These are phyloP conservation scores for Spea bombifrons DNA, from an alignment of 2,113 vertebrate genomes.

Conservation along the genomic window DNA sequence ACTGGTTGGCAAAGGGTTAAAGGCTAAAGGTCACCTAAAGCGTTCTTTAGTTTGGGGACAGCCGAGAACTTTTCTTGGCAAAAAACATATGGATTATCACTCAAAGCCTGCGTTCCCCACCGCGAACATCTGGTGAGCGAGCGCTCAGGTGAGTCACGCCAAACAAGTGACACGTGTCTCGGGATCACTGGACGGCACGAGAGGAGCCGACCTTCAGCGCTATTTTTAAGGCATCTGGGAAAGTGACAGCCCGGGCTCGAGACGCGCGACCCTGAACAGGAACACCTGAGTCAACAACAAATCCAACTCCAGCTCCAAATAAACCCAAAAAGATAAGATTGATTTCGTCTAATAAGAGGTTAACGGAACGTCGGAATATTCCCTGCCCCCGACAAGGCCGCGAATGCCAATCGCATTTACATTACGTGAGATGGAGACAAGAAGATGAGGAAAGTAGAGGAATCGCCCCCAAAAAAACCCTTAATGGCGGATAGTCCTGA, in stretches of 20 bases:
- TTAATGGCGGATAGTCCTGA: too few relatives aligned
- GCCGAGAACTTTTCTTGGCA: too few relatives aligned
- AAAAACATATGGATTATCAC: too few relatives aligned
- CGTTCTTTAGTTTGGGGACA: too few relatives aligned
- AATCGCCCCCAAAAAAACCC: too few relatives aligned
- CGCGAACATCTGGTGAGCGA: neutral
- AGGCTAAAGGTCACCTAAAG: too few relatives aligned
- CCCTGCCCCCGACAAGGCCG: conserved; percentile 4
- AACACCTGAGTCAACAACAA: conserved; percentile 34
- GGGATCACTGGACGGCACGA: conserved; percentile 7
- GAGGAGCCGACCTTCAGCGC: neutral
- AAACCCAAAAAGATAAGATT: neutral
- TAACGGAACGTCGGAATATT: conserved; percentile 18
- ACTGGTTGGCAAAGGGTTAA: too few relatives aligned
- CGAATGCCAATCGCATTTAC: too few relatives aligned
- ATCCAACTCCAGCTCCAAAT: neutral
- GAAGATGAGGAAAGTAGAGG: too few relatives aligned
- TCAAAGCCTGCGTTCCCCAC: too few relatives aligned
- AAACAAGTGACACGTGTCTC: conserved; percentile 20
- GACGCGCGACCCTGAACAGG: conserved; percentile 19
- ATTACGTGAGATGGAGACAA: too few relatives aligned
- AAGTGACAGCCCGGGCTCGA: neutral
- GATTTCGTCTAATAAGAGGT: conserved; percentile 24
- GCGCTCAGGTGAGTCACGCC: neutral
- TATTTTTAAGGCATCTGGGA: conserved; percentile 14